These are phyloP conservation scores for Habropoda laboriosa DNA, from an alignment of 1,140 invertebrate genomes.

Conservation along the genomic window DNA sequence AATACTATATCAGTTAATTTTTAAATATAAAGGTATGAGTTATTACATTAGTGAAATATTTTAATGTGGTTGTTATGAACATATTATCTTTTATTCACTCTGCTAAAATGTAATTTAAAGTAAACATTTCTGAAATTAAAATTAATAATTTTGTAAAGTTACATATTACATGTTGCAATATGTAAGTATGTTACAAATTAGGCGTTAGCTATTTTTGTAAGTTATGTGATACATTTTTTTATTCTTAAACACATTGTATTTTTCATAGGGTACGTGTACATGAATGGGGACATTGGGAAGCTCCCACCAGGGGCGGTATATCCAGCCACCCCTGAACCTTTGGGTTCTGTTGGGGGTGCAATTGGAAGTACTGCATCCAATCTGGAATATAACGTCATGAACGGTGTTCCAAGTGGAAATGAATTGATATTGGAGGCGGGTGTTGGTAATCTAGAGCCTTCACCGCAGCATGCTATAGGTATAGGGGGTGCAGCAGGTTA, in stretches of 20 bases:
- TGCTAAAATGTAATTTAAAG: not conserved
- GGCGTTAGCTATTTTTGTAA: not conserved
- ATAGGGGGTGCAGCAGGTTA: conserved; percentile 79
- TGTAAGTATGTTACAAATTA: conserved; percentile 8
- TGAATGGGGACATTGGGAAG: conserved; percentile 90
- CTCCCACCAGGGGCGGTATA: conserved; percentile 86
- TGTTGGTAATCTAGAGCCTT: conserved; percentile 75
- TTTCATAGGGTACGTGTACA: conserved; percentile 86
- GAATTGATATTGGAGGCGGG: conserved; percentile 79
- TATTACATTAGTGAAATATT: not conserved
- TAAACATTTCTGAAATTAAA: not conserved
- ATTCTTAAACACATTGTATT: not conserved
- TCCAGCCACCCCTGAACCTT: conserved; percentile 83
- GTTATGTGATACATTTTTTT: not conserved
- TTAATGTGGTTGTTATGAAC: not conserved
- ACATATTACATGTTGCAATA: conserved; percentile 28
- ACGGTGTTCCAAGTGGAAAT: conserved; percentile 76
- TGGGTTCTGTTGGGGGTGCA: conserved; percentile 76
- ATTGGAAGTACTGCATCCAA: conserved; percentile 74
- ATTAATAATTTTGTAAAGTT: not conserved
- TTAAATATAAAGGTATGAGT: not conserved
- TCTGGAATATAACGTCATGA: conserved; percentile 81
- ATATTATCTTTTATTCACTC: not conserved
- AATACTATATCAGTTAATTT: not conserved
- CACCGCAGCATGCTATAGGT: conserved; percentile 77